These are phyloP conservation scores for Oikopleura albicans DNA, from an alignment of 23 tunicate species.

Conservation along the genomic window DNA sequence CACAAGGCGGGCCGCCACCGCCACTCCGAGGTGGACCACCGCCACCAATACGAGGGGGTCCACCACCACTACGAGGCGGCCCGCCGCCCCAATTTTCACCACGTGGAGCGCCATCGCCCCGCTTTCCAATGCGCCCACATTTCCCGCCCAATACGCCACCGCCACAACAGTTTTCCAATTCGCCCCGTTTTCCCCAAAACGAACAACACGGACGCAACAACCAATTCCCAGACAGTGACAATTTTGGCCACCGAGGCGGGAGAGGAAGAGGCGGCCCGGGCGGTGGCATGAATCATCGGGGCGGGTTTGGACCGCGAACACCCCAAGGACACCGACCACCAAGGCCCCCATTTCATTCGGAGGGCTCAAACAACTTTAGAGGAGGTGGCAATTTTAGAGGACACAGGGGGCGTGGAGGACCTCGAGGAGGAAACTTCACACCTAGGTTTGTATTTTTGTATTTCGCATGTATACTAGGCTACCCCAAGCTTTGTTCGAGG, in stretches of 20 bases:
- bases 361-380: background rate
- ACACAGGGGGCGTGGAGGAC: background rate
- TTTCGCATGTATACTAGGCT: too few species aligned
- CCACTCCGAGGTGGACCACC: too few species aligned
- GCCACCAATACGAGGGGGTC: too few species aligned
- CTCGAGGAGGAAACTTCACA: background rate
- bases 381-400: background rate
- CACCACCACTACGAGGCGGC: too few species aligned
- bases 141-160: background rate
- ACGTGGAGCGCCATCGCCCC: background rate
- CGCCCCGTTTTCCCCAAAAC: background rate
- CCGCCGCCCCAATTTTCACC: too few species aligned
- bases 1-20: too few species aligned
- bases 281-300: background rate
- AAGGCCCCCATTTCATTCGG: background rate
- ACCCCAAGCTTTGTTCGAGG: too few species aligned
- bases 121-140: background rate
- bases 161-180: background rate
- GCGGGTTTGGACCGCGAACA: conserved; percentile 11
- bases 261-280: background rate
- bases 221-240: too few species aligned
- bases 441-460: background rate
- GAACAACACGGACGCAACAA: background rate
- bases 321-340: conserved; percentile 15
- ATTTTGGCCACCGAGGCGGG: background rate